Base-by-base conservation (phyloP, 1,140 invertebrate species). In the Bacillus rossius region DNA sequence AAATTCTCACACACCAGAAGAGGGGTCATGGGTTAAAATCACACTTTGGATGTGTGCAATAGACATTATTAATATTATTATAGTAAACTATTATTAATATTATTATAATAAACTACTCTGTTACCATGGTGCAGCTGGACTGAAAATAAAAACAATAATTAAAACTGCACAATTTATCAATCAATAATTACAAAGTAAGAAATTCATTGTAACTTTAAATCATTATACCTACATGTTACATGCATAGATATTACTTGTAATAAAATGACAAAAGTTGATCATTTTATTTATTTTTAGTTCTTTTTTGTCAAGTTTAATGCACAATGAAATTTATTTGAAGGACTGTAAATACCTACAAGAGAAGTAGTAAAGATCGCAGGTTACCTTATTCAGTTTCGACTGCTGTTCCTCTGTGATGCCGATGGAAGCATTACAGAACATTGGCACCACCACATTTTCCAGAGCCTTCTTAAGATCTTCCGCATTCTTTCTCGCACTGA, bases 371-470 rank as follows among this genome's bases (percentile, higher is more conserved):
- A 34, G 29, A 7, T 34, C 17, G 7, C 19, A 5, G 34, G 20
- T 61, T 71, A 84, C 81, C 79, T 98, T 98, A 67, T 89, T 88
- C 40, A 98, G 77, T 77, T 97, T 98, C 62, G 81, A 81, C 65
- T 89, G 84, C 74, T 95, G 92, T 34, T 96, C 94, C 47, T 92
- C 89, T 19, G 79, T 86, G 47, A 91, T 88, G 60, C 85, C 87
- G 75, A 85, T 75, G 70, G 79, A 77, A 73, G 87, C 88, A 74
- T 91, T 91, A 77, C 93, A 97, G 81, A 97, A 98, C 86, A 97
- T 95, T 63, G 95, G 94, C 65, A 97, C 91, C 60, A 98, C 92
- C 65, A 96, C 91, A 68, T 84, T 85, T 81, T 97, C 93, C 73
- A 99, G 81, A 67, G 88, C 84, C 76, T 88, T 87, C 75, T 94